These are phyloP conservation scores for Cololabis saira DNA, from an alignment of 2,113 vertebrate genomes.

Conservation along the genomic window DNA sequence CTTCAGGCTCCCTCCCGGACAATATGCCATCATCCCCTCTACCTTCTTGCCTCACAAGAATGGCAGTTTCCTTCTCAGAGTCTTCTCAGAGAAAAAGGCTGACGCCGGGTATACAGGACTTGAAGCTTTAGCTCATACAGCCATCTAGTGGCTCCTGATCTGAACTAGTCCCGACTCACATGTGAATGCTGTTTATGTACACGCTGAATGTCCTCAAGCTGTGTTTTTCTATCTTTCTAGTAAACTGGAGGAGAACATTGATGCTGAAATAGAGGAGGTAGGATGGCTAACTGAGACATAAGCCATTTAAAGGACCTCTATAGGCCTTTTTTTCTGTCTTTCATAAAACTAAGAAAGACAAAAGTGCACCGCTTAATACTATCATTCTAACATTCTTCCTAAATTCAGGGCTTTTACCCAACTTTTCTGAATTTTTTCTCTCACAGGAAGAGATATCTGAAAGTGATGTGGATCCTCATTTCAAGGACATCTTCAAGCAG, in stretches of 20 bases:
- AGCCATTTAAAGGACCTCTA: too few species aligned
- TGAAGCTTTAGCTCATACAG: background rate
- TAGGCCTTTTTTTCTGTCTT: too few species aligned
- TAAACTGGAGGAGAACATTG: slow-evolving; percentile 49
- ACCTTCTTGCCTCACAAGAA: slow-evolving; percentile 88
- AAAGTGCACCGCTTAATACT: background rate
- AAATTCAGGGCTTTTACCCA: background rate
- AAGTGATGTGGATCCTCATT: slow-evolving; percentile 63
- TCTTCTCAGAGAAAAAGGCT: slow-evolving; percentile 88
- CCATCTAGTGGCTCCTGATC: slow-evolving; percentile 21
- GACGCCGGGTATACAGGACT: slow-evolving; percentile 60
- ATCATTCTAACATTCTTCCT: background rate
- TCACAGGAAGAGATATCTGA: slow-evolving; percentile 57
- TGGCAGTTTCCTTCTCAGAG: slow-evolving; percentile 84
- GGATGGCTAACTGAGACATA: background rate
- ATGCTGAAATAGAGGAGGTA: slow-evolving; percentile 66
- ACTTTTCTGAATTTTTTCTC: background rate
- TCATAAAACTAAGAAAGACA: too few species aligned
- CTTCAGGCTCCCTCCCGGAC: slow-evolving; percentile 82
- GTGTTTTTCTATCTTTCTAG: slow-evolving; percentile 46
- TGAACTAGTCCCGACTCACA: background rate
- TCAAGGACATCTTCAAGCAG: slow-evolving; percentile 61
- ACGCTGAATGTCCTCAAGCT: background rate
- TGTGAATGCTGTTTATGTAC: slow-evolving; percentile 7
- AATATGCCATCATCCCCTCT: slow-evolving; percentile 87